These are phyloP conservation scores for Lepidurus apus DNA, from an alignment of 1,140 invertebrate species.

Conservation along the genomic window DNA sequence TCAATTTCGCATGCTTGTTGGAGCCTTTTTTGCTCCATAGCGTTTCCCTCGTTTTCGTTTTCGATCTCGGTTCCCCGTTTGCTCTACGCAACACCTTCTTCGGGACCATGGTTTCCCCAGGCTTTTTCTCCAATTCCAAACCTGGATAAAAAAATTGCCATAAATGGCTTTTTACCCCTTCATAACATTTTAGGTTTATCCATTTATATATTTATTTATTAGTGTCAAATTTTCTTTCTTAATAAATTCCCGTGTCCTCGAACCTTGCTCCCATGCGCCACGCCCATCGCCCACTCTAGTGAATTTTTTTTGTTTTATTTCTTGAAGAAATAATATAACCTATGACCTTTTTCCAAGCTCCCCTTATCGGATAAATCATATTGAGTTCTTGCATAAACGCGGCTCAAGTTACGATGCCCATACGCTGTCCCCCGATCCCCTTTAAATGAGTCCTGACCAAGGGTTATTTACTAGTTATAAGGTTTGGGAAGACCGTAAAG, in stretches of 20 bases:
- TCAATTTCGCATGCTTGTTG: slow-evolving; percentile 21
- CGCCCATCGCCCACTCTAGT: slow-evolving; percentile 4
- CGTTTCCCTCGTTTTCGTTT: neutral
- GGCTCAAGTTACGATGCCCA: slow-evolving; percentile 2
- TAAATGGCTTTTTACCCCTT: no score
- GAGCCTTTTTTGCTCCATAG: neutral
- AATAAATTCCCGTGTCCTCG: neutral
- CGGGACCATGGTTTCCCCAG: no score
- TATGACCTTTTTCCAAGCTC: neutral
- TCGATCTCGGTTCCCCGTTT: neutral
- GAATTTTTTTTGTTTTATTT: neutral
- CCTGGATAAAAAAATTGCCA: no score
- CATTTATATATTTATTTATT: neutral
- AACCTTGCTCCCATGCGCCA: neutral
- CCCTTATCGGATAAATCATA: neutral
- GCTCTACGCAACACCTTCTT: neutral
- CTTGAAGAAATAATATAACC: neutral
- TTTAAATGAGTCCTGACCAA: neutral
- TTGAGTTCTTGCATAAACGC: slow-evolving; percentile 16
- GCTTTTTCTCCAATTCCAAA: no score
- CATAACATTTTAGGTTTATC: no score
- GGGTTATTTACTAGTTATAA: neutral
- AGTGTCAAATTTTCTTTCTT: neutral
- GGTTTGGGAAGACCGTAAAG: neutral
- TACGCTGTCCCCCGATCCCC: neutral